Conservation (phyloP, 2,113 vertebrate species). For the Rhabdornis inornatus region DNA sequence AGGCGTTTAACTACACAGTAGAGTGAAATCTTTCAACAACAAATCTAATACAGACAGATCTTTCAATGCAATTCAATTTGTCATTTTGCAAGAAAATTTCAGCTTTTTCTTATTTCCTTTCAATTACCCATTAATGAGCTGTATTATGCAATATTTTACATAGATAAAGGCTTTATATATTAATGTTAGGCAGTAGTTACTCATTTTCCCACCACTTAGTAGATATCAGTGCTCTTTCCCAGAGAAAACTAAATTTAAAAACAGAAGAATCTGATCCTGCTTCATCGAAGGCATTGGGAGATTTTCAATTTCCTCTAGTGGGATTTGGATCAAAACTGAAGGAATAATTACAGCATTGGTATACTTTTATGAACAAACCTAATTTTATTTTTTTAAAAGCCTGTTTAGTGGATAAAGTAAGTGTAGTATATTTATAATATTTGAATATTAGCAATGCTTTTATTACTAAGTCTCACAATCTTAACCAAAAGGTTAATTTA, state of each 20-base stretch:
- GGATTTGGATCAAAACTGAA: neutral
- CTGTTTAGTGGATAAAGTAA: neutral
- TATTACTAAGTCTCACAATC: neutral
- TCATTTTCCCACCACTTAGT: neutral
- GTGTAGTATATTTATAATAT: neutral
- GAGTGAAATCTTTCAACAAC: constrained; percentile 19
- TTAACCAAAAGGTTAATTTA: neutral
- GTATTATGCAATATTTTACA: neutral
- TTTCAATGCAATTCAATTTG: neutral
- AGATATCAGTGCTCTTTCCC: neutral
- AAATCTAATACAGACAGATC: neutral
- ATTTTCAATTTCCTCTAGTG: neutral
- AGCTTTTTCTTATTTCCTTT: neutral
- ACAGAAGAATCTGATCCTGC: neutral
- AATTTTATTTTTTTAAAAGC: neutral
- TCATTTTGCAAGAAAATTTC: neutral
- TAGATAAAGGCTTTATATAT: neutral
- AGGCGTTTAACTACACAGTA: neutral
- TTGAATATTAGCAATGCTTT: neutral
- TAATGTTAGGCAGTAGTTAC: neutral
- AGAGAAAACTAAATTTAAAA: neutral
- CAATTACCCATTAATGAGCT: neutral
- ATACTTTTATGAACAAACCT: neutral
- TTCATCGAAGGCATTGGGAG: neutral
- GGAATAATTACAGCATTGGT: neutral